Evolutionary conservation across 1,140 invertebrate species (phyloP).

Genomic region (Radopholus similis): DNA sequence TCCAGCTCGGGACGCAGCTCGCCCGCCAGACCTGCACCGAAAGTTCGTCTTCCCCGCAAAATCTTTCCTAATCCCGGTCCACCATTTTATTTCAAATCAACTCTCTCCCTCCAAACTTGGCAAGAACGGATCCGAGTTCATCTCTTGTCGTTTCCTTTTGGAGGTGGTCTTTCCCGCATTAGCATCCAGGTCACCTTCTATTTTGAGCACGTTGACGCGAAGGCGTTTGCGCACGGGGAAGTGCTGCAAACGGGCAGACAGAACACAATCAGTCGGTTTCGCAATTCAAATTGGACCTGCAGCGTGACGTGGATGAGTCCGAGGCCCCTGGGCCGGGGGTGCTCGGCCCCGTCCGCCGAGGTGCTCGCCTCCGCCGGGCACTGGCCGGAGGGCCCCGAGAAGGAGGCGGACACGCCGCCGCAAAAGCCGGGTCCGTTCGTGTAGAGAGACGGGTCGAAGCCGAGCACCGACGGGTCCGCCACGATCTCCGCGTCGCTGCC

Average conservation of each 20-base stretch:
- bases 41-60: no score
- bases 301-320: conserved; percentile 56
- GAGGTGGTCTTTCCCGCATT: no score
- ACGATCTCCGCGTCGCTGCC: conserved; percentile 46
- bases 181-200: conserved; percentile 42
- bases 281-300: no score
- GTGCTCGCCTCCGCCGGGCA: conserved; percentile 16
- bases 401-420: neutral
- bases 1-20: conserved; percentile 57
- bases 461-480: conserved; percentile 14
- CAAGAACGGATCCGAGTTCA: no score
- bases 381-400: conserved; percentile 4
- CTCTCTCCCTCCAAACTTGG: no score
- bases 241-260: no score
- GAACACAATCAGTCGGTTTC: no score
- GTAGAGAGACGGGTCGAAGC: conserved; percentile 53
- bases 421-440: neutral
- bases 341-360: conserved; percentile 27
- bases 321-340: conserved; percentile 51
- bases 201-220: conserved; percentile 53
- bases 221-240: conserved; percentile 59
- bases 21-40: conserved; percentile 50
- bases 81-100: no score
- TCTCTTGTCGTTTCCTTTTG: no score
- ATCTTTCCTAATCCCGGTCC: no score